Base-by-base conservation (phyloP, 2,797 vertebrate species). In the Poecilia wingei region DNA sequence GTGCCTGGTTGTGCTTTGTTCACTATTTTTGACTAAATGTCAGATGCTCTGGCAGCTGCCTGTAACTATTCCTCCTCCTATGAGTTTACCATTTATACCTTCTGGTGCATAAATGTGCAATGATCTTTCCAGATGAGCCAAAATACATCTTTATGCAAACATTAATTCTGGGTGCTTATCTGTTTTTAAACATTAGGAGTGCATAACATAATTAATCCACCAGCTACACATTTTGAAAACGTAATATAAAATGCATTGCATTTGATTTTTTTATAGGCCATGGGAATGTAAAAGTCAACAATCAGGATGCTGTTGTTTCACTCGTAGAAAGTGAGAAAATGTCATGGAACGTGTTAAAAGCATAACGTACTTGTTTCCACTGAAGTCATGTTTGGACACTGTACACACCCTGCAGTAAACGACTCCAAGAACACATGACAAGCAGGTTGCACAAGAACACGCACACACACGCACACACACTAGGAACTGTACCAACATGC, bases 401-500 rank as follows among this genome's bases (percentile, higher is more conserved):
- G 53, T 49, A 1, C 57, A 43, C 76, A 33, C 73, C 61, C 25
- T 20, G 71, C 94, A 92, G 75, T 95, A 93, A 79, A 96, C 91
- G 51, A 92, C 92, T 51, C 25, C 94, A 94, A 76, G 94, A 89
- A 43, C 95, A 86, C 87, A 93, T 95, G 4, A 91, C 22, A 80
- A 95, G 87, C 12, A 95, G 91, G 82, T 91, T 95, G 92, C 96
- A 96, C 70, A 95, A 81, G 78, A 95, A 92, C 10, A 71, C 64
- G 1, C 64, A 0, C 2, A 0, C 69, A 16, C 18, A 12, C 31
- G 25, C 46, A 25, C 94, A 16, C 84, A 91, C 83, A 39, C 51
- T 7, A 95, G 89, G 75, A 96, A 94, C 76, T 96, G 85, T 85
- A 95, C 86, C 95, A 95, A 93, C 68, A 96, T 95, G 79, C 92